Base-by-base conservation (phyloP, 2,797 vertebrate genomes). In the Columba guinea region DNA sequence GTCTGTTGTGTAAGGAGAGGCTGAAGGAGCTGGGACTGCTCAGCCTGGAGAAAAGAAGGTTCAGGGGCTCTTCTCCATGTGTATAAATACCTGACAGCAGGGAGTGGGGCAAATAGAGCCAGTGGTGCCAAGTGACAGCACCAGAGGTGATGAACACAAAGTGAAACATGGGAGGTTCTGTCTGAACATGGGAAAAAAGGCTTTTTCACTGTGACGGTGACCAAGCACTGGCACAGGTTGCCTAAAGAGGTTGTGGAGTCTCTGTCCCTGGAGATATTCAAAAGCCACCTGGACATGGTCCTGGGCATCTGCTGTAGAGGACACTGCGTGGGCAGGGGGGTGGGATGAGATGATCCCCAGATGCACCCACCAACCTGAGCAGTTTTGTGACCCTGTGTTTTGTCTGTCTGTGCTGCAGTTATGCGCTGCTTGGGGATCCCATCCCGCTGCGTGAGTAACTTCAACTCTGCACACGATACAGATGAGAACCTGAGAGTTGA, bases 391-490 rank as follows among this genome's bases (percentile, higher is more conserved):
- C 27, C 13, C 30, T 6, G 44, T 82, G n/a, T 53, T 78, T 76
- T 51, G 11, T 53, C 35, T 82, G 17, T 94, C 32, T 90, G 15
- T 94, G n/a, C 89, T 39, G 19, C 94, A 98, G 97, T 97, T 49
- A 96, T 98, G 96, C 93, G 98, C 35, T 95, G 97, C 15, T 8
- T 97, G 81, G 98, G 98, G 28, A 94, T 98, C 52, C 97, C 98
- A 2, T 77, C 56, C 24, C 92, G 96, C 65, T 97, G 97, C 0
- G 94, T 98, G 55, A 97, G 94, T 6, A 97, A 94, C 84, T 98
- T 98, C 18, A 68, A 95, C 20, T 93, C 98, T 0, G 97, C 97
- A 7, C 97, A 98, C 0, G 97, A 98, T 7, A 98, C 97, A 0
- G 95, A 98, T 3, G 96, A 93, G 62, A 98, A 98, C 91, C 97